Conservation (phyloP, 2,888 invertebrate genomes). For the Monochamus alternatus region DNA sequence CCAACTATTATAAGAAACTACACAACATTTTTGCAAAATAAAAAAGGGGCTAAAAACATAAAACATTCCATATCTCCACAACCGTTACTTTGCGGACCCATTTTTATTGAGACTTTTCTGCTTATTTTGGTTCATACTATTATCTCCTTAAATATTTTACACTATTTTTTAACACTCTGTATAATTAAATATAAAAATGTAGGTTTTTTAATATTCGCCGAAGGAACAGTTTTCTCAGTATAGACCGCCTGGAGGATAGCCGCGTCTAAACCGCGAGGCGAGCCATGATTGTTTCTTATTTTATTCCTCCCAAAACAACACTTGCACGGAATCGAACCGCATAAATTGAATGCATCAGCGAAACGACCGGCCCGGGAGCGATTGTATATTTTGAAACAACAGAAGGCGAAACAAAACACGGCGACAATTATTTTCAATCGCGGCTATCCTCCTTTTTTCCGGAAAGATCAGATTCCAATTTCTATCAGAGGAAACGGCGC, state of each 20-base stretch:
- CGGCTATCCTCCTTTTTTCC: constrained; percentile 62
- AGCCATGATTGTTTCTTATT: constrained; percentile 61
- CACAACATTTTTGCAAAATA: no score
- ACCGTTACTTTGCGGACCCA: no score
- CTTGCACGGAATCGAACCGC: constrained; percentile 60
- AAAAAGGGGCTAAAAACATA: no score
- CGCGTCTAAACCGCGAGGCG: constrained; percentile 24
- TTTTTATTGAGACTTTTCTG: no score
- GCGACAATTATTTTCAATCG: constrained; percentile 71
- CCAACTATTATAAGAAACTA: no score
- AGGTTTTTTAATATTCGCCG: no score
- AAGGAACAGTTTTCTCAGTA: not conserved
- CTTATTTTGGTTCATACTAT: no score
- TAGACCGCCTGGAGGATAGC: not conserved
- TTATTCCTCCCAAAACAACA: constrained; percentile 69
- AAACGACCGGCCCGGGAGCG: constrained; percentile 69
- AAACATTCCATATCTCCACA: no score
- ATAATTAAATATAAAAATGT: no score
- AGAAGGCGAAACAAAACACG: constrained; percentile 65
- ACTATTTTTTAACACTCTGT: no score
- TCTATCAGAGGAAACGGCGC: constrained; percentile 64
- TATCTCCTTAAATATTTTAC: no score
- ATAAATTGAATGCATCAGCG: constrained; percentile 69
- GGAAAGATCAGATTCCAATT: constrained; percentile 60
- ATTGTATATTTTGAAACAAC: constrained; percentile 65